phyloP scores from a whole-genome alignment of 2,113 vertebrate species.

The Phalacrocorax pelagicus region DNA sequence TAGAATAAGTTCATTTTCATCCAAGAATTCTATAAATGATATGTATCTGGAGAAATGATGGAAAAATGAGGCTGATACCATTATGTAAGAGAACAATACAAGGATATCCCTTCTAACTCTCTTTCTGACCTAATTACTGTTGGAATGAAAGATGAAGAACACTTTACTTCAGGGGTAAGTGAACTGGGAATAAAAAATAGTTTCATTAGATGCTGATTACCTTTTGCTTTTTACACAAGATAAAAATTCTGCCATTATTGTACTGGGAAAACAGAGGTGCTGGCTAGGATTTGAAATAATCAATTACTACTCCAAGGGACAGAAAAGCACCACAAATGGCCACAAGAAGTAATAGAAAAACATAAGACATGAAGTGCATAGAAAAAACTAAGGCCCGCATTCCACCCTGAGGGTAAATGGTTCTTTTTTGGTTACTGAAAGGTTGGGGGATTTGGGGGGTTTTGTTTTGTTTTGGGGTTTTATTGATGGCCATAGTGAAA shows the following conservation, averaged over 20 bases:
- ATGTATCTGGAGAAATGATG: neutral
- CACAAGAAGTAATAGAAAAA: neutral
- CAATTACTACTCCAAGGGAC: neutral
- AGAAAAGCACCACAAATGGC: neutral
- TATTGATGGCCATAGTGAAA: neutral
- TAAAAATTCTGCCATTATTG: neutral
- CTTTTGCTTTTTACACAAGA: neutral
- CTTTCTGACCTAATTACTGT: slow-evolving; percentile 17
- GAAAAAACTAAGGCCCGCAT: neutral
- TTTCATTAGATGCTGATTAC: neutral
- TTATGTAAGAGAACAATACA: slow-evolving; percentile 9
- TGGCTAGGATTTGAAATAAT: neutral
- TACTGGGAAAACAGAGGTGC: neutral
- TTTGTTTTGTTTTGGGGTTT: neutral
- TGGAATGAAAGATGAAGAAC: neutral
- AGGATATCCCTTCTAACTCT: neutral
- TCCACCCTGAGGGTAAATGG: neutral
- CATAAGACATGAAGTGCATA: neutral
- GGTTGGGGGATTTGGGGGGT: too few relatives aligned
- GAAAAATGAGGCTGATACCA: neutral
- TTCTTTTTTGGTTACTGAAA: neutral
- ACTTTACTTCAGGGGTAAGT: neutral
- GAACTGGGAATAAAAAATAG: neutral
- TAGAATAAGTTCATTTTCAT: neutral
- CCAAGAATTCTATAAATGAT: neutral